Conservation (phyloP, 2,797 vertebrate genomes). For the Tokudaia tokunoshimensis region DNA sequence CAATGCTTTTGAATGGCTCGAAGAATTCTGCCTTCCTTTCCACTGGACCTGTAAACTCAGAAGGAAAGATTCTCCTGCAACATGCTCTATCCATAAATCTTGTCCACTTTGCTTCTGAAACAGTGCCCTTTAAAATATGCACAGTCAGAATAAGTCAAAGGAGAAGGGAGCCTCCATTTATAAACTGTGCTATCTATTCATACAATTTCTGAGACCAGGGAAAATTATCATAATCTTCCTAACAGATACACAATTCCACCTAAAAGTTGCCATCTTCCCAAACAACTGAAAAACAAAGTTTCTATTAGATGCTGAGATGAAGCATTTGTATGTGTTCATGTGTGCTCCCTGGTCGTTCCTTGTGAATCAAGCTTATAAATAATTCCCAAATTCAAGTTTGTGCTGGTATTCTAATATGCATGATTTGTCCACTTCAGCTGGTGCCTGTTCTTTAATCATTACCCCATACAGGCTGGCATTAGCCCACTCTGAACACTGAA, state of each 20-base stretch:
- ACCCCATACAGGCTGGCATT: neutral
- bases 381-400: constrained; percentile 43
- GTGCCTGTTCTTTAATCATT: constrained; percentile 52
- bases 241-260: constrained; percentile 39
- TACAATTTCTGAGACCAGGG: constrained; percentile 44
- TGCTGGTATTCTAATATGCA: constrained; percentile 17
- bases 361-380: constrained; percentile 72
- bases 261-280: constrained; percentile 52
- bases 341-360: constrained; percentile 46
- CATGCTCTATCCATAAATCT: constrained; percentile 48
- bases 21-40: constrained; percentile 55
- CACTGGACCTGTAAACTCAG: constrained; percentile 51
- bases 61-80: constrained; percentile 61
- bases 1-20: constrained; percentile 54
- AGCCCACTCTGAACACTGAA: neutral
- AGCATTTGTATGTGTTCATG: constrained; percentile 35
- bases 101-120: constrained; percentile 59
- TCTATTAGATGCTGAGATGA: constrained; percentile 61
- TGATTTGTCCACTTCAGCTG: constrained; percentile 46
- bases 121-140: constrained; percentile 20
- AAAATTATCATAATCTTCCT: constrained; percentile 71
- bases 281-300: constrained; percentile 47
- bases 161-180: neutral
- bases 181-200: constrained; percentile 40
- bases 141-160: constrained; percentile 39